These are phyloP conservation scores for Geococcyx californianus DNA, from an alignment of 2,113 vertebrate species.

Conservation along the genomic window DNA sequence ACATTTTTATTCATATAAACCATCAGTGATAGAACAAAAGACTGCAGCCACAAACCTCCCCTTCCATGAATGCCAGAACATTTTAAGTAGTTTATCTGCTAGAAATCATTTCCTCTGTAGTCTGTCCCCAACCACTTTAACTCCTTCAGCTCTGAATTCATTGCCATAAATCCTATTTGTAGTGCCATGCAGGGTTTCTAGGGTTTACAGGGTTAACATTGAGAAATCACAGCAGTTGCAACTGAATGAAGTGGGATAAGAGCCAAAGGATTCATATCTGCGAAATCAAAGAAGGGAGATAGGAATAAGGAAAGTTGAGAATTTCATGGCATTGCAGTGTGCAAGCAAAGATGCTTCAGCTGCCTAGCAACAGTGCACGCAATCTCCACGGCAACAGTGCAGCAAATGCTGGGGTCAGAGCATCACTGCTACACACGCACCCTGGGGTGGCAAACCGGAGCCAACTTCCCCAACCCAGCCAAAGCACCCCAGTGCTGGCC, in stretches of 20 bases:
- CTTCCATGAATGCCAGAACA: constrained; percentile 54
- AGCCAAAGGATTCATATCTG: constrained; percentile 39
- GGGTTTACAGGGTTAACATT: constrained; percentile 25
- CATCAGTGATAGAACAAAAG: constrained; percentile 46
- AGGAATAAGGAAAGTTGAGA: constrained; percentile 45
- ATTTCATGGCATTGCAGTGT: constrained; percentile 44
- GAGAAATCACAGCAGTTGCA: background rate
- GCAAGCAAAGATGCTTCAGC: constrained; percentile 37
- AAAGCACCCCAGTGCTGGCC: rapidly evolving
- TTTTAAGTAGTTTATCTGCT: constrained; percentile 63
- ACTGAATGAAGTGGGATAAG: background rate
- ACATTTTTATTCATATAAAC: constrained; percentile 51
- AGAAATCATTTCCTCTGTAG: constrained; percentile 62
- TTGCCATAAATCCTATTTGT: background rate
- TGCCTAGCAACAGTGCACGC: constrained; percentile 67
- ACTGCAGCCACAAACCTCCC: constrained; percentile 32
- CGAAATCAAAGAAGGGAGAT: background rate
- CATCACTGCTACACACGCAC: background rate
- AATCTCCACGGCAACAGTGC: constrained; percentile 50
- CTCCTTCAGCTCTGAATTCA: constrained; percentile 36
- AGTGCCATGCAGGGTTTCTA: background rate
- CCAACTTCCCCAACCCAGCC: rapidly evolving
- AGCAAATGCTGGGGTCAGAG: background rate
- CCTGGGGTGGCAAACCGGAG: background rate
- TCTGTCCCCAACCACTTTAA: constrained; percentile 36